phyloP scores from a whole-genome alignment of 1,140 invertebrate genomes.

The Drosophila suzukii region DNA sequence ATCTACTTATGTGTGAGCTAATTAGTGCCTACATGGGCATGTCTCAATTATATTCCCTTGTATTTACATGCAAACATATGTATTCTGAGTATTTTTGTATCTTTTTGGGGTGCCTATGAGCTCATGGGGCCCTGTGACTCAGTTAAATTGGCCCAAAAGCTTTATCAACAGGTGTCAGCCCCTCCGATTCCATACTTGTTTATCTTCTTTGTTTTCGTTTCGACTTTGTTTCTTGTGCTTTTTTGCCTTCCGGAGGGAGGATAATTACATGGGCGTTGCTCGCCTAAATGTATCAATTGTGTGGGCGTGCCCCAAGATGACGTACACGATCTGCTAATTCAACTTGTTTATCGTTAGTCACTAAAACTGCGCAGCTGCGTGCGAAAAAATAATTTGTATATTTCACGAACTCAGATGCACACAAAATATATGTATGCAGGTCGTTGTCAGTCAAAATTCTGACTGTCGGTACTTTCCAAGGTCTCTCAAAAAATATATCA shows the following conservation, averaged over 20 bases:
- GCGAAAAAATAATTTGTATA: constrained; percentile 22
- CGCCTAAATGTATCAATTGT: constrained; percentile 24
- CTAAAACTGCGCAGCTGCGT: constrained; percentile 52
- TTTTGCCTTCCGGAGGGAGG: constrained; percentile 1
- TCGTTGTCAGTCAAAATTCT: too few species aligned
- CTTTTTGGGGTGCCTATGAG: constrained; percentile 41
- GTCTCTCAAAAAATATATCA: too few species aligned
- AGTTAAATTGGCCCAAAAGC: constrained; percentile 23
- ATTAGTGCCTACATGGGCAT: constrained; percentile 33
- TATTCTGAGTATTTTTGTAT: constrained; percentile 14
- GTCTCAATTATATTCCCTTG: constrained; percentile 20
- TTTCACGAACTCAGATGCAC: constrained; percentile 8
- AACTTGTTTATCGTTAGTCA: constrained; percentile 31
- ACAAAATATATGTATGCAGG: too few species aligned
- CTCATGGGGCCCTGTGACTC: constrained; percentile 51
- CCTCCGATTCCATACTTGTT: constrained; percentile 5
- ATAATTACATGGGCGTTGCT: constrained; percentile 56
- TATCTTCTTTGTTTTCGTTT: constrained; percentile 18
- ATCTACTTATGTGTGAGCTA: constrained; percentile 27
- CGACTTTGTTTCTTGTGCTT: background rate
- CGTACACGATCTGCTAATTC: constrained; percentile 10
- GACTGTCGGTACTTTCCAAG: too few species aligned
- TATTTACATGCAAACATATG: constrained; percentile 15
- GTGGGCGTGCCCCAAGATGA: constrained; percentile 31
- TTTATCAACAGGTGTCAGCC: constrained; percentile 50